These are phyloP conservation scores for Lepus townsendii DNA, from an alignment of 2,797 vertebrate genomes.

Conservation along the genomic window DNA sequence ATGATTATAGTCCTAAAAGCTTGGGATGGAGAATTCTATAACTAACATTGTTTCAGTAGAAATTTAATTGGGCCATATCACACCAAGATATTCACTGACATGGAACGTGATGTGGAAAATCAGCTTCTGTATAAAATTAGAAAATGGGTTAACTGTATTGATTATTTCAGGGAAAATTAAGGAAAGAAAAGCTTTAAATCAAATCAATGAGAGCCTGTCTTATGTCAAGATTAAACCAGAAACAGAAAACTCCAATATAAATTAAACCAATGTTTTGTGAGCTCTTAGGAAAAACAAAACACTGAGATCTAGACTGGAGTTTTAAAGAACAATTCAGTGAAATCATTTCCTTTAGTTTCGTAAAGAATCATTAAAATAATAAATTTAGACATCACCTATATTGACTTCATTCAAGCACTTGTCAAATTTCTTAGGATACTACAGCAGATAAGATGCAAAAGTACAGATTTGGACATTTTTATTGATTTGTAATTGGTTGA, in stretches of 20 bases:
- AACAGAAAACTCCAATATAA: constrained; percentile 72
- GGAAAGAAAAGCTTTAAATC: constrained; percentile 72
- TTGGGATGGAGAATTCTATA: neutral
- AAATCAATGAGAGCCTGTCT: constrained; percentile 76
- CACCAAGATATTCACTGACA: constrained; percentile 58
- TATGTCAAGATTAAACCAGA: constrained; percentile 73
- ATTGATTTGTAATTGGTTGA: constrained; percentile 50
- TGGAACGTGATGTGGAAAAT: constrained; percentile 75
- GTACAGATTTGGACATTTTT: constrained; percentile 11
- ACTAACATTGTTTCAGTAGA: constrained; percentile 48
- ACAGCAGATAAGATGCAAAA: neutral
- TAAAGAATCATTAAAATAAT: constrained; percentile 42
- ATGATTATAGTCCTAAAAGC: constrained; percentile 15
- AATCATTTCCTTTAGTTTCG: constrained; percentile 16
- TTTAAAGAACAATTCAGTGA: constrained; percentile 59
- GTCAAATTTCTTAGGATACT: constrained; percentile 14
- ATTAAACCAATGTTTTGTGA: constrained; percentile 73
- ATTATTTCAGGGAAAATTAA: constrained; percentile 66
- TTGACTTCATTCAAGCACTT: neutral
- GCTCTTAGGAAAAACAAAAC: constrained; percentile 45
- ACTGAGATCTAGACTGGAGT: neutral
- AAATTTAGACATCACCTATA: constrained; percentile 5
- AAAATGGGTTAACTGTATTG: constrained; percentile 76
- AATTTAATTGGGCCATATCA: constrained; percentile 64
- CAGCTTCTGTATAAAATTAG: constrained; percentile 67